Percentiles rank a stretch among this genome's conserved stretches.
Conservation (phyloP, 1,140 invertebrate genomes). For the Pomphorhynchus laevis region DNA sequence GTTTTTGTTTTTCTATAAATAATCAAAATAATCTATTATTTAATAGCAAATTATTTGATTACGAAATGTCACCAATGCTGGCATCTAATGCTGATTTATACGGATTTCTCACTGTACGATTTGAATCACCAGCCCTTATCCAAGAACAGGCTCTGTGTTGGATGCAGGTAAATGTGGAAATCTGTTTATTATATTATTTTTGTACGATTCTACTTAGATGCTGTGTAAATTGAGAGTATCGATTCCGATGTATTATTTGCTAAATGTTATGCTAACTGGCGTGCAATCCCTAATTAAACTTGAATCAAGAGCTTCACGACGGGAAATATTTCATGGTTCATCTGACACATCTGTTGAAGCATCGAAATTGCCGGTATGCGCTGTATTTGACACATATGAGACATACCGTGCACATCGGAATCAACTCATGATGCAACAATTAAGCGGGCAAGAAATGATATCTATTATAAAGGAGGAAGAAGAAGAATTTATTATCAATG, state of each 20-base stretch:
- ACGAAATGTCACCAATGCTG: constrained; percentile 1
- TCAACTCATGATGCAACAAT: constrained; percentile 9
- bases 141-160: constrained; percentile 9
- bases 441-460: constrained; percentile 8
- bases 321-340: background rate
- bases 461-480: constrained; percentile 8
- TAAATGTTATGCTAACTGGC: constrained; percentile 4
- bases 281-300: constrained; percentile 8
- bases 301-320: constrained; percentile 5
- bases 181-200: background rate
- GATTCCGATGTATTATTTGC: background rate
- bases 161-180: background rate
- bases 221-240: constrained; percentile 5
- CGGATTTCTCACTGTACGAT: constrained; percentile 6
- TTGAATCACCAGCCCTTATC: constrained; percentile 6
- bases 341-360: background rate
- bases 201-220: background rate
- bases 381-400: constrained; percentile 10
- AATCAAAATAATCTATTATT: too few relatives aligned
- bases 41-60: constrained; percentile 9
- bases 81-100: constrained; percentile 2
- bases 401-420: constrained; percentile 8
- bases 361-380: background rate
- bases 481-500: constrained; percentile 10
- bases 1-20: too few relatives aligned